These are phyloP conservation scores for Drosophila heteroneura DNA, from an alignment of 2,888 invertebrate species.

Conservation along the genomic window DNA sequence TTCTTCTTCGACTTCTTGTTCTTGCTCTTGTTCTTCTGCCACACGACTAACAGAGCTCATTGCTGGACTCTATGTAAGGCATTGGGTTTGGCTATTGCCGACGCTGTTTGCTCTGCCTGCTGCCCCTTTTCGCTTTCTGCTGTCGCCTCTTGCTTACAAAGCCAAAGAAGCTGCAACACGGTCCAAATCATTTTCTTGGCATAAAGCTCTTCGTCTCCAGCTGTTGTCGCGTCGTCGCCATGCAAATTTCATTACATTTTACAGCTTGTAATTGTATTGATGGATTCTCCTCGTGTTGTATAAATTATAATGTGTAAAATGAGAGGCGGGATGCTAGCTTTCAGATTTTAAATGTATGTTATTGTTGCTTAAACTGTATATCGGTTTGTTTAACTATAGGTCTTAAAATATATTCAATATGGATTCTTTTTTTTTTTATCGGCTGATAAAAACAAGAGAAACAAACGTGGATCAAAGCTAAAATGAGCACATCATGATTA, in stretches of 20 bases:
- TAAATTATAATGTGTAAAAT: not conserved
- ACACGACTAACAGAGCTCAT: conserved; percentile 44
- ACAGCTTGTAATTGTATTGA: conserved; percentile 16
- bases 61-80: conserved; percentile 67
- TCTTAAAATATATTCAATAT: not conserved
- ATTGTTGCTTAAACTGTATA: not conserved
- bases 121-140: conserved; percentile 53
- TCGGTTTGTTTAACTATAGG: not conserved
- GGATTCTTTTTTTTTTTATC: not conserved
- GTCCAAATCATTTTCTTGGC: conserved; percentile 3
- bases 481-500: not conserved
- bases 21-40: conserved; percentile 24
- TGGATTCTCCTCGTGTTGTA: not conserved
- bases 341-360: not conserved
- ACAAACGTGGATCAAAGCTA: not conserved
- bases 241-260: conserved; percentile 8
- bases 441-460: not conserved
- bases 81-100: conserved; percentile 63
- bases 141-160: not conserved
- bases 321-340: not conserved
- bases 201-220: conserved; percentile 9
- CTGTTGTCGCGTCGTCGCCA: conserved; percentile 16
- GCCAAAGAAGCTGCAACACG: conserved; percentile 1
- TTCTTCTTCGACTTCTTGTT: conserved; percentile 13
- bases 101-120: conserved; percentile 1